phyloP scores from a whole-genome alignment of 2,797 vertebrate genomes.

The Paguma larvata region DNA sequence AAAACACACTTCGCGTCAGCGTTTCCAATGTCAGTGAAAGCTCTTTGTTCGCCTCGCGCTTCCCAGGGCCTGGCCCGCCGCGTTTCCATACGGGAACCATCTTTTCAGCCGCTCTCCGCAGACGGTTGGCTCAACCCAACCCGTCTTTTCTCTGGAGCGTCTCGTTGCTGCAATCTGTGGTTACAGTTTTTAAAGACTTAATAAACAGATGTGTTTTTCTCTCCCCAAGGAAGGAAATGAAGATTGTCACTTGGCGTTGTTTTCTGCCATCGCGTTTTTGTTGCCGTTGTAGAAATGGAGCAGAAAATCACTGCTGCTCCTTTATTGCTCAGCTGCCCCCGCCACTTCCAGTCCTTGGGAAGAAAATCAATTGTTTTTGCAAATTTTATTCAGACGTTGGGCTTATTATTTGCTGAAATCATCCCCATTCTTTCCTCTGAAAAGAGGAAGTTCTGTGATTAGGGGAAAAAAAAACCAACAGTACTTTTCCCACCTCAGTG shows the following conservation, averaged over 20 bases:
- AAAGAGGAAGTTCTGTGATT: conserved; percentile 8
- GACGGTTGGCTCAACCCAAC: conserved; percentile 25
- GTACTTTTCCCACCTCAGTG: not conserved
- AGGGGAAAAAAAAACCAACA: not conserved
- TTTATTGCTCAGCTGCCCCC: conserved; percentile 37
- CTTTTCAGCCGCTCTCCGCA: conserved; percentile 46
- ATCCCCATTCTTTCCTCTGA: conserved; percentile 6
- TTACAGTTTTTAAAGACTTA: conserved; percentile 73
- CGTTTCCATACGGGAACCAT: not conserved
- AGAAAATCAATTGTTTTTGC: conserved; percentile 49
- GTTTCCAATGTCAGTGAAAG: not conserved
- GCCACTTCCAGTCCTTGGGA: conserved; percentile 54
- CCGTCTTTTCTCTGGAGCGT: not conserved
- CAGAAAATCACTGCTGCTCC: conserved; percentile 57
- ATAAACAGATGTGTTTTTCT: conserved; percentile 64
- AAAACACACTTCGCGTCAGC: not conserved
- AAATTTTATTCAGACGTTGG: conserved; percentile 55
- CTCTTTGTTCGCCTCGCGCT: not conserved
- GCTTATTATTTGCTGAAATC: conserved; percentile 47
- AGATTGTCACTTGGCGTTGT: conserved; percentile 61
- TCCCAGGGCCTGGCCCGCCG: not conserved
- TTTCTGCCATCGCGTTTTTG: not conserved
- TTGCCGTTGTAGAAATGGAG: conserved; percentile 54
- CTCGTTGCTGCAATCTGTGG: conserved; percentile 74
- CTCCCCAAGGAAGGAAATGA: conserved; percentile 55